These are phyloP conservation scores for Myripristis murdjan DNA, from an alignment of 2,797 vertebrate genomes.

Conservation along the genomic window DNA sequence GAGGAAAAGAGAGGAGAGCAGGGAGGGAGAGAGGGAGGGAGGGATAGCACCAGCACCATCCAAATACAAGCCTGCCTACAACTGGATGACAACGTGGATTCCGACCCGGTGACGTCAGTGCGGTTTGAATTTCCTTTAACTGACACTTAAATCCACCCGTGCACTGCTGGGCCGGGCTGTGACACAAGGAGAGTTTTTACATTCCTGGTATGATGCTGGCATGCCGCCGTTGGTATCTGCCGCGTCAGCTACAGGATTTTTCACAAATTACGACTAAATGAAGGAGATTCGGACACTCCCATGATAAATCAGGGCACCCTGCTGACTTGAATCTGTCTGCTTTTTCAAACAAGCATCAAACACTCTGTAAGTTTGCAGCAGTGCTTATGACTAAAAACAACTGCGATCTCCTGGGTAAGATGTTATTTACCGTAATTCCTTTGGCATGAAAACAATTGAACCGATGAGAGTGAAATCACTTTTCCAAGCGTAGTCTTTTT, in stretches of 20 bases:
- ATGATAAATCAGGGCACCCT: constrained; percentile 21
- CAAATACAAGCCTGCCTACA: constrained; percentile 62
- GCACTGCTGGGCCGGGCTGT: constrained; percentile 46
- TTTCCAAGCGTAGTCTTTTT: constrained; percentile 57
- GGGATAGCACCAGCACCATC: constrained; percentile 79
- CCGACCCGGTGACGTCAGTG: constrained; percentile 63
- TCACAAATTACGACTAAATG: constrained; percentile 14
- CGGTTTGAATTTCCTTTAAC: constrained; percentile 64
- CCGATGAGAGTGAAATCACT: constrained; percentile 46
- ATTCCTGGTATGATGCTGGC: constrained; percentile 37
- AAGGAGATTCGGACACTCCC: constrained; percentile 32
- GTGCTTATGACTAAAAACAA: constrained; percentile 18
- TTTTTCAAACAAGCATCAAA: constrained; percentile 34
- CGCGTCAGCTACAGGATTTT: constrained; percentile 13
- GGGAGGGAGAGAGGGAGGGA: constrained; percentile 57
- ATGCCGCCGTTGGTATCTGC: constrained; percentile 12
- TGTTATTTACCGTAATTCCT: constrained; percentile 33
- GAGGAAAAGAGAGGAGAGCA: constrained; percentile 34
- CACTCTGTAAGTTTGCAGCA: constrained; percentile 29
- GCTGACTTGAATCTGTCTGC: constrained; percentile 10
- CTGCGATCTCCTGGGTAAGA: constrained; percentile 56
- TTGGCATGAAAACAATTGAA: constrained; percentile 35
- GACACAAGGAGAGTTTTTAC: constrained; percentile 29
- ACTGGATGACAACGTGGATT: constrained; percentile 49
- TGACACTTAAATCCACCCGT: constrained; percentile 47